phyloP scores from a whole-genome alignment of 2,888 invertebrate genomes.

The Kuschelorhynchus macadamiae region DNA sequence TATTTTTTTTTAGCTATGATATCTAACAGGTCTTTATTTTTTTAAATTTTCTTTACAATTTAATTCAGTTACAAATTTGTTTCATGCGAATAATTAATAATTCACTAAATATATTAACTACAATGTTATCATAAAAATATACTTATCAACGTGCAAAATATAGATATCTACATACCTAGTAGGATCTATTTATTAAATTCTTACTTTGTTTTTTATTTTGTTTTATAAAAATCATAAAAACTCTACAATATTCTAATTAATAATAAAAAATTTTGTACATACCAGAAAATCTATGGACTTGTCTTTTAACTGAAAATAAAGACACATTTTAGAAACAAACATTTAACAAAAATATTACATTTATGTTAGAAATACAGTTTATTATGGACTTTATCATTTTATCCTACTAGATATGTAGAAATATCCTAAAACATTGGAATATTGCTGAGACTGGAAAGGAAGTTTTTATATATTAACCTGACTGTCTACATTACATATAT shows the following conservation, averaged over 20 bases:
- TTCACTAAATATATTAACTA: too few species aligned
- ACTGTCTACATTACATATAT: too few species aligned
- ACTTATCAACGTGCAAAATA: too few species aligned
- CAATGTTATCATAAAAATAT: too few species aligned
- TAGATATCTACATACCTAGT: constrained; percentile 42
- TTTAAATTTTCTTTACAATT: too few species aligned
- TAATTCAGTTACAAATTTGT: too few species aligned
- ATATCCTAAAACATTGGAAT: too few species aligned
- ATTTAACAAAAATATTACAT: not conserved
- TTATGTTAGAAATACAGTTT: not conserved
- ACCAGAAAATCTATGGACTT: constrained; percentile 65
- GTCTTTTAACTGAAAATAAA: constrained; percentile 66
- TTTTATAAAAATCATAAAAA: constrained; percentile 6
- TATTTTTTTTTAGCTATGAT: too few species aligned
- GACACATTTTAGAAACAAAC: constrained; percentile 50
- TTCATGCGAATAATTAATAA: too few species aligned
- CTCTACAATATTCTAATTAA: constrained; percentile 28
- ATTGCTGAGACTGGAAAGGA: too few species aligned
- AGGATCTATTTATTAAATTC: constrained; percentile 42
- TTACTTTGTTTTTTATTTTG: not conserved
- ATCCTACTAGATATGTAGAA: constrained; percentile 7
- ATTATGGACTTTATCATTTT: not conserved
- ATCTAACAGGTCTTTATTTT: too few species aligned
- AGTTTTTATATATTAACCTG: too few species aligned
- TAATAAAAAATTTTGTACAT: constrained; percentile 57